Evolutionary conservation across 2,113 vertebrate genomes (phyloP).

Genomic region (Oxyura jamaicensis): DNA sequence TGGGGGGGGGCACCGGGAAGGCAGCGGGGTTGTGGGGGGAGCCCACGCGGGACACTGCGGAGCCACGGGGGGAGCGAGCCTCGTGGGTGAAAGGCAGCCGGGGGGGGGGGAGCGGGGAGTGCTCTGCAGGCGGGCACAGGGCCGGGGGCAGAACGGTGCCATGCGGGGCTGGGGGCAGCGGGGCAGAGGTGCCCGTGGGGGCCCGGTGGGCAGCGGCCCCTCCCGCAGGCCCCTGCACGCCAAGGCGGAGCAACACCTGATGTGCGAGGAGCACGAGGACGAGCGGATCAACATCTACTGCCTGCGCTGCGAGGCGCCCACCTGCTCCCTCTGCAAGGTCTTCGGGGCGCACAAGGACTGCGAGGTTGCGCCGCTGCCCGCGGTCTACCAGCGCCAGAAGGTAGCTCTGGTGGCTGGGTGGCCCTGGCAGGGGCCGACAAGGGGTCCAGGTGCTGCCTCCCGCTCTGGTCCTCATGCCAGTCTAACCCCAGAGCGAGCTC

Average conservation of each 20-base stretch:
- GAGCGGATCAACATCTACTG: conserved; percentile 95
- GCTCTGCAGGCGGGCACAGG: too few species aligned
- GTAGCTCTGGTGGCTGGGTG: conserved; percentile 15
- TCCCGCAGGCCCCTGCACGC: conserved; percentile 77
- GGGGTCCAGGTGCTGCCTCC: background rate
- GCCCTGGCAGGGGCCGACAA: rapidly evolving
- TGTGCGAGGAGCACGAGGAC: conserved; percentile 89
- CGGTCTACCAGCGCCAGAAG: conserved; percentile 86
- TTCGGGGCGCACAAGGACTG: conserved; percentile 91
- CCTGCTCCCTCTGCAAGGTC: conserved; percentile 94
- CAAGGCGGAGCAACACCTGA: conserved; percentile 84
- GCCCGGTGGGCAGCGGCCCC: too few species aligned
- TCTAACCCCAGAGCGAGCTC: conserved; percentile 81
- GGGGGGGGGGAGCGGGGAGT: too few species aligned
- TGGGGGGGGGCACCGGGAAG: too few species aligned
- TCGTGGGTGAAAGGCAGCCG: too few species aligned
- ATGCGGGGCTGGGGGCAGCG: too few species aligned
- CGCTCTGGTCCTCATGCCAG: rapidly evolving
- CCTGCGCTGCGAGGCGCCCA: conserved; percentile 86
- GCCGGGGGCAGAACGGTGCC: background rate
- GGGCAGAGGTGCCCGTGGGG: too few species aligned
- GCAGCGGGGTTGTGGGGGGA: background rate
- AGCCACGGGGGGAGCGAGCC: too few species aligned
- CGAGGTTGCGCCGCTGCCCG: conserved; percentile 85
- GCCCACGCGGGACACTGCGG: too few species aligned